phyloP scores from a whole-genome alignment of 2,888 invertebrate species.

The Oithona nana region DNA sequence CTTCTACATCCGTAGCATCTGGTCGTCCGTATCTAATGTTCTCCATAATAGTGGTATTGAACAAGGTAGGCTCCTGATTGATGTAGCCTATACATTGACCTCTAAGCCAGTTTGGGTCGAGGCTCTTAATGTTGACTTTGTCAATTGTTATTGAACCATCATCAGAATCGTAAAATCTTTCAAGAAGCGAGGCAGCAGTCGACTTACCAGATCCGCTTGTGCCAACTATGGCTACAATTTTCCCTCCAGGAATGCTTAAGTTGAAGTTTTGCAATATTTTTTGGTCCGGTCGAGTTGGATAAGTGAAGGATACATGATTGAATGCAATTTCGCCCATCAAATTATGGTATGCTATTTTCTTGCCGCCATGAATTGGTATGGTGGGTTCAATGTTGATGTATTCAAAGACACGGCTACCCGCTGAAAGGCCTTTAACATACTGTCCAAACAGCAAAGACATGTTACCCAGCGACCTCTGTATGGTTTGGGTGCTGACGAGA shows the following conservation, averaged over 20 bases:
- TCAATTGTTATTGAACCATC: conserved; percentile 54
- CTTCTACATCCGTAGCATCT: conserved; percentile 36
- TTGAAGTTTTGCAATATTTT: conserved; percentile 61
- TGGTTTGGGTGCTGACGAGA: conserved; percentile 81
- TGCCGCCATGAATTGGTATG: conserved; percentile 46
- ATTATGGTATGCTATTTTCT: conserved; percentile 45
- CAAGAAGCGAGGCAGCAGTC: conserved; percentile 68
- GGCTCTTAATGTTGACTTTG: conserved; percentile 43
- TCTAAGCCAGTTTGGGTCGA: conserved; percentile 68
- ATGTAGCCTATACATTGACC: conserved; percentile 66
- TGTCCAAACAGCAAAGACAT: conserved; percentile 67
- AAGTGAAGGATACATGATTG: conserved; percentile 63
- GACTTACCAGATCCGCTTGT: conserved; percentile 89
- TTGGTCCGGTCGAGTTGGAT: conserved; percentile 61
- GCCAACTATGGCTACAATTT: conserved; percentile 78
- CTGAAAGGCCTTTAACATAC: conserved; percentile 24
- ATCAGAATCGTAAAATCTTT: conserved; percentile 68
- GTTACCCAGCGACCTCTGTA: conserved; percentile 77
- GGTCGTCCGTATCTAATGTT: conserved; percentile 73
- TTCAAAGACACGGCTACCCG: conserved; percentile 81
- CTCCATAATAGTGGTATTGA: conserved; percentile 73
- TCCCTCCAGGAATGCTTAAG: conserved; percentile 60
- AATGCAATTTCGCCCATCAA: conserved; percentile 64
- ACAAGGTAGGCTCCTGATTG: conserved; percentile 80
- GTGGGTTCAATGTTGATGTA: conserved; percentile 50